Conservation (phyloP, 2,888 invertebrate genomes). For the Limnephilus auricula region DNA sequence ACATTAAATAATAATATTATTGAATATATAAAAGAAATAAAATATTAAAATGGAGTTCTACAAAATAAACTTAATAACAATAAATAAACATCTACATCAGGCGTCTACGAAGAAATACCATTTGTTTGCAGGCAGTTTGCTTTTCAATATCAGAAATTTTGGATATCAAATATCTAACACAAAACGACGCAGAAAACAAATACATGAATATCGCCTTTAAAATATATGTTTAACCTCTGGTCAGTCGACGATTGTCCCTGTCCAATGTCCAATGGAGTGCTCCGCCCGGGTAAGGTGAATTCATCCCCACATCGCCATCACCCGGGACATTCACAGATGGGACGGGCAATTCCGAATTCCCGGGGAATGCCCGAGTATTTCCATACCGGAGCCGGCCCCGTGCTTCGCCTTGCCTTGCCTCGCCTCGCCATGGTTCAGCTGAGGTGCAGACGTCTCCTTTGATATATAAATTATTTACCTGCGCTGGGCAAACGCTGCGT, state of each 20-base stretch:
- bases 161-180: not conserved
- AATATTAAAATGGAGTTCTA: too few species aligned
- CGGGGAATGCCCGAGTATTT: slow-evolving; percentile 6
- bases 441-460: slow-evolving; percentile 40
- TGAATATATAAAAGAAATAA: too few species aligned
- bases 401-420: not conserved
- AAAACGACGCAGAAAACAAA: not conserved
- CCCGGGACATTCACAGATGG: slow-evolving; percentile 26
- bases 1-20: too few species aligned
- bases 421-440: not conserved
- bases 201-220: not conserved
- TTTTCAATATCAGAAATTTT: not conserved
- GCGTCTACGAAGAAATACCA: too few species aligned
- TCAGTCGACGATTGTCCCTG: not conserved
- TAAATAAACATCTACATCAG: too few species aligned
- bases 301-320: not conserved
- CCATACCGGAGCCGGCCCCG: slow-evolving; percentile 18
- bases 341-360: slow-evolving; percentile 29
- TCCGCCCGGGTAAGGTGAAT: not conserved
- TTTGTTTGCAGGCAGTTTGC: not conserved
- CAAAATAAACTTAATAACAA: too few species aligned
- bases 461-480: slow-evolving; percentile 58
- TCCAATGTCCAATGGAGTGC: slow-evolving; percentile 24
- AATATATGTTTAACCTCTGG: not conserved
- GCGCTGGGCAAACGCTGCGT: slow-evolving; percentile 10